Evolutionary conservation across 2,888 invertebrate genomes (phyloP).

Genomic region (Drosophila demipolita): DNA sequence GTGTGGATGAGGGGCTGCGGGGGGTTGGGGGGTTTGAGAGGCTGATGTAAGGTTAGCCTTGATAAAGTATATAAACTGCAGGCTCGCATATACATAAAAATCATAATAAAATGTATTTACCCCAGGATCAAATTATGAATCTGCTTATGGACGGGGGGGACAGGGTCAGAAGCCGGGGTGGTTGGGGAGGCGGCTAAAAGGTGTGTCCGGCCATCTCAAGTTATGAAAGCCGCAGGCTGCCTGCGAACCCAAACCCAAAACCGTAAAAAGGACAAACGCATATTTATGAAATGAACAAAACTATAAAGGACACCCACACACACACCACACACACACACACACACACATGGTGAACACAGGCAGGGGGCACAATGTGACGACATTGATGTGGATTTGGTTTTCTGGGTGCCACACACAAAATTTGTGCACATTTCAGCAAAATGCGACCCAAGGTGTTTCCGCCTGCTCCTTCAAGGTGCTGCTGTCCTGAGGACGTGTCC

Average conservation of each 20-base stretch:
- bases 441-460: constrained; percentile 73
- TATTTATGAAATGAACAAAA: constrained; percentile 79
- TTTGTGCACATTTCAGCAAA: constrained; percentile 81
- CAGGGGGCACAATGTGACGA: constrained; percentile 72
- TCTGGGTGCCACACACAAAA: constrained; percentile 63
- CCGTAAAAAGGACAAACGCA: constrained; percentile 76
- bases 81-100: constrained; percentile 77
- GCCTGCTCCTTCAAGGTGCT: constrained; percentile 50
- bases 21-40: neutral
- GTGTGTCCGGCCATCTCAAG: constrained; percentile 69
- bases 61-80: constrained; percentile 69
- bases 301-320: constrained; percentile 71
- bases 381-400: constrained; percentile 70
- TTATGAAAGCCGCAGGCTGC: constrained; percentile 76
- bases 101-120: constrained; percentile 84
- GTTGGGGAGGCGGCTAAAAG: constrained; percentile 58
- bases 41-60: constrained; percentile 34
- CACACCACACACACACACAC: constrained; percentile 25
- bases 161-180: constrained; percentile 18
- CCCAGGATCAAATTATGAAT: constrained; percentile 84
- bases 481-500: constrained; percentile 46
- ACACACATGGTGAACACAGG: constrained; percentile 1
- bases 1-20: neutral
- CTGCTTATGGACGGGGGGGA: constrained; percentile 67
- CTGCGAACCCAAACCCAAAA: constrained; percentile 10